phyloP scores from a whole-genome alignment of 2,113 vertebrate genomes.

The Stercorarius parasiticus region DNA sequence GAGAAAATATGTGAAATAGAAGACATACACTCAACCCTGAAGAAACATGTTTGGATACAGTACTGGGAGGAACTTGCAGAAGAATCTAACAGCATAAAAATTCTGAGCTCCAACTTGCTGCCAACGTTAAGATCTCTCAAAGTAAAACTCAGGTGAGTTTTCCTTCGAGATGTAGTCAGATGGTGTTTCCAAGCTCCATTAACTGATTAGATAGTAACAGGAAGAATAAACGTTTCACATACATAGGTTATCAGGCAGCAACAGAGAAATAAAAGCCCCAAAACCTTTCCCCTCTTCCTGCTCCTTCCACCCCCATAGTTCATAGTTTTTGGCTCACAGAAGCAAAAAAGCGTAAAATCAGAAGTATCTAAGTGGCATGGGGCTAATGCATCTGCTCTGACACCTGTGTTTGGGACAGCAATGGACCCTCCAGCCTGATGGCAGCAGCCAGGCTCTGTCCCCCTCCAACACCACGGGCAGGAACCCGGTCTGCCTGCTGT shows the following conservation, averaged over 20 bases:
- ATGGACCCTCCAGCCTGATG: not conserved
- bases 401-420: not conserved
- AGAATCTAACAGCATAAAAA: not conserved
- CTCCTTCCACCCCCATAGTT: not conserved
- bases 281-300: not conserved
- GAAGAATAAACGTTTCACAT: not conserved
- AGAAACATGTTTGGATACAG: not conserved
- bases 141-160: not conserved
- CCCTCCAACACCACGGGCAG: not conserved
- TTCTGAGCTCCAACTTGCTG: not conserved
- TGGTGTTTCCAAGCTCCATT: not conserved
- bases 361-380: not conserved
- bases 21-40: not conserved
- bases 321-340: not conserved
- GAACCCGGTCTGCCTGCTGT: not conserved
- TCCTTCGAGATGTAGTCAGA: not conserved
- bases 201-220: not conserved
- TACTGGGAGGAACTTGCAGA: rapidly evolving
- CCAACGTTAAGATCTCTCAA: not conserved
- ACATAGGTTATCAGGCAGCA: not conserved
- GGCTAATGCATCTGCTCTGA: not conserved
- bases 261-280: not conserved
- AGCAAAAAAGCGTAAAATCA: not conserved
- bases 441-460: not conserved
- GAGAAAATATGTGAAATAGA: not conserved